phyloP scores from a whole-genome alignment of 2,113 vertebrate species.

The Pseudorhombus dupliciocellatus region DNA sequence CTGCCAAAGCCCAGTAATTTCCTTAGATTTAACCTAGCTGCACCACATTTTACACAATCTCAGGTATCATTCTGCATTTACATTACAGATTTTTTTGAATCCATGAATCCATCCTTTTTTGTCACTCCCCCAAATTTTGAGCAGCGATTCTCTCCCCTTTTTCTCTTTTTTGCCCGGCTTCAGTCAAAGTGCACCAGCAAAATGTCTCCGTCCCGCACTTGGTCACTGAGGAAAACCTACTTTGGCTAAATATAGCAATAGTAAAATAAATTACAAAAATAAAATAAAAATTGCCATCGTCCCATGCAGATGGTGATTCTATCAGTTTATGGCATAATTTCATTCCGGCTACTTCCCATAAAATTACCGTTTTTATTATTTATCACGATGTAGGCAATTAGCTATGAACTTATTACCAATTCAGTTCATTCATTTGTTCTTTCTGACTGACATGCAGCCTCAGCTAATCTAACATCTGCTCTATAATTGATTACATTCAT shows the following conservation, averaged over 20 bases:
- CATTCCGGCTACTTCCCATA: conserved; percentile 30
- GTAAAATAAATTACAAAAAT: not conserved
- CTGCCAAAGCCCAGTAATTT: too few species aligned
- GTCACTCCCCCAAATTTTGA: conserved; percentile 1
- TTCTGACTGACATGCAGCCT: conserved; percentile 40
- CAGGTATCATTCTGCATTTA: too few species aligned
- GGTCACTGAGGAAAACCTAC: not conserved
- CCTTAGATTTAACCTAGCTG: too few species aligned
- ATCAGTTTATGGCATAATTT: conserved; percentile 14
- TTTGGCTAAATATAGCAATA: conserved; percentile 10
- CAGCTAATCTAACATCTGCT: conserved; percentile 59
- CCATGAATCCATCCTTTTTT: not conserved
- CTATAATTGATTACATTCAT: conserved; percentile 53
- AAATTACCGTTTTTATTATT: conserved; percentile 45
- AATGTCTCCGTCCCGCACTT: not conserved
- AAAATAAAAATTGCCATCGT: not conserved
- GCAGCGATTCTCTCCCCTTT: conserved; percentile 1
- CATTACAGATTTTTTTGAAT: too few species aligned
- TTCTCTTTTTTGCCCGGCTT: conserved; percentile 18
- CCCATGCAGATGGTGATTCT: conserved; percentile 10
- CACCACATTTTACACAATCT: too few species aligned
- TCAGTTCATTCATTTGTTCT: conserved; percentile 46
- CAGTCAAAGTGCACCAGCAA: not conserved
- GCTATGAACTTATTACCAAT: conserved; percentile 52
- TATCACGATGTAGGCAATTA: conserved; percentile 58